These are phyloP conservation scores for Orius laevigatus DNA, from an alignment of 1,140 invertebrate genomes.

Conservation along the genomic window DNA sequence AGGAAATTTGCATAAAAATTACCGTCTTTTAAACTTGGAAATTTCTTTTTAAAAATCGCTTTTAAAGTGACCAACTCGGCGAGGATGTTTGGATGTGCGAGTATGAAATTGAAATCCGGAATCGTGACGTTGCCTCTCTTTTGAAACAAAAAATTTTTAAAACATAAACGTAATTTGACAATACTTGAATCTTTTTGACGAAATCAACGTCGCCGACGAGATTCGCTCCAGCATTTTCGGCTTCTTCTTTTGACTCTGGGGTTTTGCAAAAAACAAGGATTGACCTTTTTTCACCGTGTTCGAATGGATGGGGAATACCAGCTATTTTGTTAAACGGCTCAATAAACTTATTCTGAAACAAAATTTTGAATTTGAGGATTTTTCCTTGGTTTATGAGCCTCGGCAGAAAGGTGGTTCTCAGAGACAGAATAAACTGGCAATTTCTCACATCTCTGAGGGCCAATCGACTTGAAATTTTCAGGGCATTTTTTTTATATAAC, in stretches of 20 bases:
- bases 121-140: constrained; percentile 46
- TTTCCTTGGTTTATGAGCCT: no score
- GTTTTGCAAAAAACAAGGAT: constrained; percentile 55
- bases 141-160: constrained; percentile 16
- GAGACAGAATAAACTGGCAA: no score
- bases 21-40: constrained; percentile 48
- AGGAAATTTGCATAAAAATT: constrained; percentile 8
- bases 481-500: no score
- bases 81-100: constrained; percentile 61
- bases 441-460: no score
- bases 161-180: not conserved
- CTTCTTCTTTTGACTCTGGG: constrained; percentile 35
- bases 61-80: constrained; percentile 52
- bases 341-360: constrained; percentile 39
- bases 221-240: constrained; percentile 46
- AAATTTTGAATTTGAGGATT: constrained; percentile 18
- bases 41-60: constrained; percentile 56
- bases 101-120: constrained; percentile 51
- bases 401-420: no score
- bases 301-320: constrained; percentile 43
- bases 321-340: constrained; percentile 42
- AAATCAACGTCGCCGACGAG: constrained; percentile 47
- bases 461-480: no score
- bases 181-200: constrained; percentile 54
- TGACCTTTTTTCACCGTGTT: constrained; percentile 39